Evolutionary conservation across 1,140 invertebrate genomes (phyloP).

Genomic region (Goniozus legneri): DNA sequence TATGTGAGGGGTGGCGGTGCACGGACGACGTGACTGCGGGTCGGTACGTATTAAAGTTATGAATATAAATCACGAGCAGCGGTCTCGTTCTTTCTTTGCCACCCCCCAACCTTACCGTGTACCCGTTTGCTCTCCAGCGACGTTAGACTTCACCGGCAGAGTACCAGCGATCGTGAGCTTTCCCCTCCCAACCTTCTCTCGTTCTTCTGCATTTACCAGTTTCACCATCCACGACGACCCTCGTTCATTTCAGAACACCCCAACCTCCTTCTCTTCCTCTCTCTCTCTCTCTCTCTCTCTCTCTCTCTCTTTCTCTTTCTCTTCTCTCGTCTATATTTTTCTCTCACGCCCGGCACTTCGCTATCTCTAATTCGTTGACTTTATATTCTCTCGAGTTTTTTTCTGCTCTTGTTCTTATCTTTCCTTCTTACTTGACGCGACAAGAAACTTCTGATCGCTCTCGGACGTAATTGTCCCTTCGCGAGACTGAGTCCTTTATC

Average conservation of each 20-base stretch:
- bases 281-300: background rate
- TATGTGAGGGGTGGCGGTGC: slow-evolving; percentile 16
- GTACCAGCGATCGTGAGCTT: no score
- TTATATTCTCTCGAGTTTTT: background rate
- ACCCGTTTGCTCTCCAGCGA: background rate
- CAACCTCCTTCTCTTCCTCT: background rate
- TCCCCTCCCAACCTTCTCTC: no score
- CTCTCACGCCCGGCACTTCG: no score
- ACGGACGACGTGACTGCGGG: slow-evolving; percentile 36
- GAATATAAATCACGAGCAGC: slow-evolving; percentile 43
- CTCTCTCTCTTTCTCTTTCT: slow-evolving; percentile 2
- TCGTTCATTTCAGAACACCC: no score
- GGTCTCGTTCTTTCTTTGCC: slow-evolving; percentile 25
- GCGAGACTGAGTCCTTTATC: no score
- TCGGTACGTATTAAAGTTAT: slow-evolving; percentile 45
- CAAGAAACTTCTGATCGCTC: background rate
- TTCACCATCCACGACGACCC: no score
- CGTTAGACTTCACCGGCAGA: background rate
- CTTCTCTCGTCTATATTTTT: background rate
- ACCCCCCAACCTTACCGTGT: slow-evolving; percentile 3
- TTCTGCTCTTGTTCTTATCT: background rate
- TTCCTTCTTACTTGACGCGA: background rate
- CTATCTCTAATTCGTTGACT: no score
- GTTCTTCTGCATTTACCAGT: no score
- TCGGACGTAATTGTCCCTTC: no score